These are phyloP conservation scores for Acrobeloides nanus DNA, from an alignment of 2,888 invertebrate genomes.

Conservation along the genomic window DNA sequence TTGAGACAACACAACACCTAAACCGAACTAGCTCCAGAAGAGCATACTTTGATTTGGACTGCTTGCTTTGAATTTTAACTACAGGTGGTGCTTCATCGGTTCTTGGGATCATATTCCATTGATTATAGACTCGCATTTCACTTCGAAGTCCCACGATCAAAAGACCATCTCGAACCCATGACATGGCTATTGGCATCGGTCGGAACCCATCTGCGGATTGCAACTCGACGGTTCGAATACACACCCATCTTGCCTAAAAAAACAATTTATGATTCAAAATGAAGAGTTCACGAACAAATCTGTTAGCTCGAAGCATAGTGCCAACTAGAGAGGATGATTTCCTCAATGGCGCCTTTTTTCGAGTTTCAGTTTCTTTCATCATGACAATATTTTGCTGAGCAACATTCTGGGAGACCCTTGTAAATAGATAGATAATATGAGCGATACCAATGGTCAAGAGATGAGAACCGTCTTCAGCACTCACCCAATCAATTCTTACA, in stretches of 20 bases:
- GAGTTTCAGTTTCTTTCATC: conserved; percentile 61
- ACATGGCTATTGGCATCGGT: conserved; percentile 93
- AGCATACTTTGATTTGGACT: too few species aligned
- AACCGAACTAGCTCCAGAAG: too few species aligned
- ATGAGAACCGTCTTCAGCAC: conserved; percentile 96
- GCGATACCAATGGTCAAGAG: conserved; percentile 74
- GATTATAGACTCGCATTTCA: conserved; percentile 98
- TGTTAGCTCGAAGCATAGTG: not conserved
- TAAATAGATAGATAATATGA: conserved; percentile 71
- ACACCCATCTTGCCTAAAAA: conserved; percentile 38
- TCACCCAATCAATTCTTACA: conserved; percentile 76
- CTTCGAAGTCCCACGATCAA: conserved; percentile 98
- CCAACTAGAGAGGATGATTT: conserved; percentile 37
- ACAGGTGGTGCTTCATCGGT: too few species aligned
- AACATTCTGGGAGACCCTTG: conserved; percentile 84
- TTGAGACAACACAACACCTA: too few species aligned
- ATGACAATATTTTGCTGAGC: conserved; percentile 87
- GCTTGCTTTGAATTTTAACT: too few species aligned
- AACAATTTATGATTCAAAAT: not conserved
- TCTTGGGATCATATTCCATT: conserved; percentile 64
- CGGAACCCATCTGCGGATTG: conserved; percentile 78
- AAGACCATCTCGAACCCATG: conserved; percentile 96
- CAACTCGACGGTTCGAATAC: conserved; percentile 37
- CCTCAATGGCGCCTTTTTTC: conserved; percentile 35
- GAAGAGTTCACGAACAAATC: too few species aligned